A percentile compares a stretch with the other conserved stretches of the same genome.
Evolutionary conservation across 2,888 invertebrate species (phyloP).

Genomic region (Pyrochroa serraticornis): DNA sequence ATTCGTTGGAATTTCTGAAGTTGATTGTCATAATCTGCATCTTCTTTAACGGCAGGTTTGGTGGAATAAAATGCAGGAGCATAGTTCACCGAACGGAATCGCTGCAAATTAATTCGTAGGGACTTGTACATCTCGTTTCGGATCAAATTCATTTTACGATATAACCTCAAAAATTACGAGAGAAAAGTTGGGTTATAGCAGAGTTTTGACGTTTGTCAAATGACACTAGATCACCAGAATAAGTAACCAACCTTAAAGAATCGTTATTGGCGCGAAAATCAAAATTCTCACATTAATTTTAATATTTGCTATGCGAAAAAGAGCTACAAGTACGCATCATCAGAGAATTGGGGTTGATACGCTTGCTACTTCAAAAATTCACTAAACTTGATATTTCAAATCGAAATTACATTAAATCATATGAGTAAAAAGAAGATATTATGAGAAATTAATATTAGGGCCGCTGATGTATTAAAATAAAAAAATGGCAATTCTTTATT

Average conservation of each 20-base stretch:
- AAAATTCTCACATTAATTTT: no score
- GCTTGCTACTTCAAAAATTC: no score
- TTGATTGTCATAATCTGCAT: slow-evolving; percentile 33
- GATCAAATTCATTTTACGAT: not conserved
- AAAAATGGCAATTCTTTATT: not conserved
- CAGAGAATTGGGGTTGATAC: no score
- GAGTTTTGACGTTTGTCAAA: not conserved
- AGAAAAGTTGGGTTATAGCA: slow-evolving; percentile 2
- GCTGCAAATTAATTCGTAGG: not conserved
- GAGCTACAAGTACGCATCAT: no score
- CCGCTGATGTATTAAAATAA: not conserved
- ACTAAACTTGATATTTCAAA: no score
- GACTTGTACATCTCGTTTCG: not conserved
- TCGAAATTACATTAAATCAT: no score
- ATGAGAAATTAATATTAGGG: no score
- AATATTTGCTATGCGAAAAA: no score
- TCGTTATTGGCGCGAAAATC: no score
- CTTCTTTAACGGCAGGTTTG: slow-evolving; percentile 31
- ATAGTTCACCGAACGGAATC: not conserved
- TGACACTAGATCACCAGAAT: no score
- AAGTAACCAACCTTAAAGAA: no score
- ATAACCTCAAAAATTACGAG: not conserved
- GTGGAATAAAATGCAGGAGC: slow-evolving; percentile 9
- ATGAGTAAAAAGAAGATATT: no score
- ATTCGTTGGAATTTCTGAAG: slow-evolving; percentile 43